These are phyloP conservation scores for Sarcophaga carnaria DNA, from an alignment of 2,888 invertebrate genomes.

Conservation along the genomic window DNA sequence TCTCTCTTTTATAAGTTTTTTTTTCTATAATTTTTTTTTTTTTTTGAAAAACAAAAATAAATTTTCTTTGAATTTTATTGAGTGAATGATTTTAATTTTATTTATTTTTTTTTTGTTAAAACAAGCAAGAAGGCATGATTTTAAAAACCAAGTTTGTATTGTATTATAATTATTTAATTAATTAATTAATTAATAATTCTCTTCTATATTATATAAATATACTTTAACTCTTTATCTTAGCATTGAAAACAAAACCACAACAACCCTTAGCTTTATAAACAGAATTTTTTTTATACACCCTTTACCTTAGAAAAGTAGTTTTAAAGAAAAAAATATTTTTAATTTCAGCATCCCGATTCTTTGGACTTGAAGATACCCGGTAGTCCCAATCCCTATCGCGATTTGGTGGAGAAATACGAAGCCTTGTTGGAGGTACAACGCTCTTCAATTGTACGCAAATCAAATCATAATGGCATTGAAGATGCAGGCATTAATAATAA, in stretches of 20 bases:
- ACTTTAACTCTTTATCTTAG: neutral
- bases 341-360: slow-evolving; percentile 72
- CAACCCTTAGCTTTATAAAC: neutral
- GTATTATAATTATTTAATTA: slow-evolving; percentile 31
- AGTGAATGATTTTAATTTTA: slow-evolving; percentile 59
- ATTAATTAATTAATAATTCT: neutral
- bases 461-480: slow-evolving; percentile 81
- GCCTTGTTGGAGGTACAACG: slow-evolving; percentile 90
- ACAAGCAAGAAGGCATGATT: slow-evolving; percentile 51
- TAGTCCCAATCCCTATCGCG: slow-evolving; percentile 87
- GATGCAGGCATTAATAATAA: slow-evolving; percentile 73
- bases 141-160: slow-evolving; percentile 63
- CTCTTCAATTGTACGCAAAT: slow-evolving; percentile 84
- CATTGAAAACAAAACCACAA: neutral
- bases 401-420: slow-evolving; percentile 92
- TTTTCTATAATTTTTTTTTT: neutral
- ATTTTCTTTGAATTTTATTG: slow-evolving; percentile 44
- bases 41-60: slow-evolving; percentile 24
- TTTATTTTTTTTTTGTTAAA: neutral
- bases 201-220: slow-evolving; percentile 2
- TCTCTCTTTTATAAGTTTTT: slow-evolving; percentile 45
- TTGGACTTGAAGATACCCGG: slow-evolving; percentile 79
- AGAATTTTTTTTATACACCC: no score
- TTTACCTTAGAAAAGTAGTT: neutral
- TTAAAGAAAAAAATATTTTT: neutral